A percentile compares a stretch with the other conserved stretches of the same genome.
phyloP scores from a whole-genome alignment of 2,113 vertebrate genomes.

The Rana temporaria region DNA sequence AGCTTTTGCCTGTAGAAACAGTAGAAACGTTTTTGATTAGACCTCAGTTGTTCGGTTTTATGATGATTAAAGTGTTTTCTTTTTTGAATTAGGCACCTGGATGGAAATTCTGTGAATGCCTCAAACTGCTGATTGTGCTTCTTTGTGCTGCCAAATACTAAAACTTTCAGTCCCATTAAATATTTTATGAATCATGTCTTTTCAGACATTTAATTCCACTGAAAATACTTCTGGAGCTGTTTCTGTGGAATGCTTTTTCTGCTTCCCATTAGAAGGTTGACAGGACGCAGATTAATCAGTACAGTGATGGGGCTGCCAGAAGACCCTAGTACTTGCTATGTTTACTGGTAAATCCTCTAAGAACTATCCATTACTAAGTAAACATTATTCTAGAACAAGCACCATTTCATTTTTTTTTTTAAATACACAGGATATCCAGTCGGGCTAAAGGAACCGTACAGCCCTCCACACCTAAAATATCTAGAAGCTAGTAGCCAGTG shows the following conservation, averaged over 20 bases:
- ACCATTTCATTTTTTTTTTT: conserved; percentile 1
- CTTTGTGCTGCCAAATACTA: background rate
- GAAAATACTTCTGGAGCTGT: background rate
- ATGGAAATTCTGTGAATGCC: no score
- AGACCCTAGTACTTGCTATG: background rate
- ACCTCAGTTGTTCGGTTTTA: no score
- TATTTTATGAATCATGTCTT: background rate
- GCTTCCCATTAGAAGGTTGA: background rate
- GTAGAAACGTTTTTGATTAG: no score
- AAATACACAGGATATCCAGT: background rate
- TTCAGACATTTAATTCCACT: background rate
- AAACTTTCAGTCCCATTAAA: background rate
- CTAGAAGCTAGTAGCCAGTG: no score
- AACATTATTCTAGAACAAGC: conserved; percentile 4
- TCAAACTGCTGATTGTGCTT: no score
- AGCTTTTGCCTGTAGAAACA: no score
- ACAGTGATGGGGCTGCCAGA: conserved; percentile 12
- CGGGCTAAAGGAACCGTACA: no score
- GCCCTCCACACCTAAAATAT: no score
- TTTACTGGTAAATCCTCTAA: background rate
- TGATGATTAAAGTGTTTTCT: no score
- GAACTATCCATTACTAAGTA: conserved; percentile 19
- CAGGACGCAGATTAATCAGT: background rate
- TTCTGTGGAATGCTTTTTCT: background rate
- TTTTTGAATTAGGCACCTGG: no score